Base-by-base conservation (phyloP, 2,888 invertebrate genomes). In the Acleris literana region DNA sequence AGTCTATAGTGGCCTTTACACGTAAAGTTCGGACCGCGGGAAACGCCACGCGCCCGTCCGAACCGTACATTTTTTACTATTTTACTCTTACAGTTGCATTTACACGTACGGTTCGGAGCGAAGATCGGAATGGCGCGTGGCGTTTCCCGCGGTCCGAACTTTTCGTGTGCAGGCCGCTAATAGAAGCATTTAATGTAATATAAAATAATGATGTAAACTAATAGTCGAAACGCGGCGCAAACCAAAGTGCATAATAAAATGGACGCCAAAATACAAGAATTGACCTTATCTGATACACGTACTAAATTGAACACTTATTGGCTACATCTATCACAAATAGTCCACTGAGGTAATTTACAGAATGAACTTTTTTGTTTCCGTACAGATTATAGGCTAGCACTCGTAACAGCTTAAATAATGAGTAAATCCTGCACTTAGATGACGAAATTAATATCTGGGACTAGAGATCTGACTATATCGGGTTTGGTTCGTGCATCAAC, bases 241-340 rank as follows among this genome's bases (percentile, higher is more conserved):
- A 72, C 52, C 68, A 75, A 71, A 69, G 71, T 74, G 76, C 71
- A 73, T 76, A 76, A 67, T 9, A 63, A 79, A 77, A 82, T 86
- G 87, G 88, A 90, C 88, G 87, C 82, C 85, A 87, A 88, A 83
- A 84, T 87, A 86, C 80, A 83, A 80, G 82, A 90, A 89, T 89
- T 90, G 86, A 91, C 90, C 65, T 86, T 88, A 88, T 73, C 79
- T 77, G 79, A 82, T 84, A 86, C 80, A 86, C 79, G 79, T 86
- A 85, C 80, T 88, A 86, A 83, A 85, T 84, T 91, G 92, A 92
- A 92, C 92, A 92, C 92, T 90, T 92, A 92, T 83, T 84, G 91
- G 91, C 91, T 92, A 92, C 87, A 88, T 85, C 89, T 91, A 92
- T 91, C 90, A 92, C 91, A 92, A 87, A 87, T 81, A 88, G 86